Base-by-base conservation (phyloP, 2,888 invertebrate genomes). In the Lasius fuliginosus region DNA sequence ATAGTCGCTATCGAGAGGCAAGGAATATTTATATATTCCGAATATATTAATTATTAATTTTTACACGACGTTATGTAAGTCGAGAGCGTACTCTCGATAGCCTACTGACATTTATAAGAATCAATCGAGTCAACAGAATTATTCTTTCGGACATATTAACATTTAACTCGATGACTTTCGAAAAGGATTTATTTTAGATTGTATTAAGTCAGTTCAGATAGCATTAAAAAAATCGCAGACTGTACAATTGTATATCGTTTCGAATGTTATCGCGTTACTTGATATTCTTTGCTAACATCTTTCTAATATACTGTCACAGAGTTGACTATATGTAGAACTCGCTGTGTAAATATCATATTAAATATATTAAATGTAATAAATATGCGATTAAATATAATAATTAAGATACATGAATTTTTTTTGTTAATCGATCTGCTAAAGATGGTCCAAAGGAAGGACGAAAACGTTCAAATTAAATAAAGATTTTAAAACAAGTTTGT, bases 81-180 rank as follows among this genome's bases (percentile, higher is more conserved):
- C 53, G 4, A 68, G 30, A 71, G 58, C 64, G n/a, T 18, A 33
- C 27, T 36, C 53, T 5, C 75, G 85, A 71, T 53, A 74, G 64
- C 65, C 64, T 56, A 64, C 64, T 89, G 87, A 84, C 86, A 87
- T 89, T 89, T 89, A 68, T 69, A 76, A 15, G 53, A n/a, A 64
- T 46, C 71, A 82, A 81, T 73, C 60, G 56, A 81, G 69, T 62
- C 49, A 60, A 18, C 42, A 11, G 2, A 27, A 30, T 53, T 76
- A 64, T 64, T 46, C 74, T 68, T 75, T 77, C 58, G 8, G 23
- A 30, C 11, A 23, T 12, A 40, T 30, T 30, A 82, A 73, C 67
- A 49, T 49, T 49, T 49, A 1, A 15, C 23, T n/a, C 23, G 27
- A n/a, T 8, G 8, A 12, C 12, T 30, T 27, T 0, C 8, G 12